These are phyloP conservation scores for Halocynthia aurantium DNA, from an alignment of 23 tunicate species.

Conservation along the genomic window DNA sequence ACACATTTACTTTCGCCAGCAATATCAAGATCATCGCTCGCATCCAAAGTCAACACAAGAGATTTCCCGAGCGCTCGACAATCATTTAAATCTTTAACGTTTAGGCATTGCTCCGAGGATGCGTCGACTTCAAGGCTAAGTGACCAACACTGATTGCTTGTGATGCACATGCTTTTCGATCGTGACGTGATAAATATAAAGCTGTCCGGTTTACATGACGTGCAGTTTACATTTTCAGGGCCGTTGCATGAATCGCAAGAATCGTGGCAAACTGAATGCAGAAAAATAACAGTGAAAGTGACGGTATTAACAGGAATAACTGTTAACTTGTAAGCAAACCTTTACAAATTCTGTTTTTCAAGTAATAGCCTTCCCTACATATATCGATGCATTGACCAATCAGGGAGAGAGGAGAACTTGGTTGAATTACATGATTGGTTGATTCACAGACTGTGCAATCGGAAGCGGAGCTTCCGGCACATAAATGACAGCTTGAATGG, in stretches of 20 bases:
- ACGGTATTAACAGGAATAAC: not conserved
- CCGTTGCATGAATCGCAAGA: conserved; percentile 21
- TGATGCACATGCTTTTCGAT: conserved; percentile 13
- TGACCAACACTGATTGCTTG: conserved; percentile 13
- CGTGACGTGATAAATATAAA: conserved; percentile 12
- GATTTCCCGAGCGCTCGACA: conserved; percentile 2
- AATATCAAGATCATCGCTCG: not conserved
- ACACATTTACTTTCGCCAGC: not conserved
- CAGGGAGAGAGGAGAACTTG: not conserved
- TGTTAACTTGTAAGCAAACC: conserved; percentile 2
- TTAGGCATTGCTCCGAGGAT: conserved; percentile 7
- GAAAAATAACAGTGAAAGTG: not conserved
- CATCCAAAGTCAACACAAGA: conserved; percentile 11
- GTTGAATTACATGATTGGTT: conserved; percentile 4
- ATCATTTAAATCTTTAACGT: not conserved
- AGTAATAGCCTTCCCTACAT: not conserved
- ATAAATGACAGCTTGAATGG: conserved; percentile 11
- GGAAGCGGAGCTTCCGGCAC: conserved; percentile 4
- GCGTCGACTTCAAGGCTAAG: conserved; percentile 6
- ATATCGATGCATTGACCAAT: conserved; percentile 8
- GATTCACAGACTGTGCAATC: conserved; percentile 13
- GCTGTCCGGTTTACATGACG: conserved; percentile 2
- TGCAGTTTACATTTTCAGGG: conserved; percentile 18
- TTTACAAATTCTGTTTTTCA: conserved; percentile 22
- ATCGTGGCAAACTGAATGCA: conserved; percentile 19